Conservation (phyloP, 2,797 vertebrate genomes). For the Tympanoctomys barrerae region DNA sequence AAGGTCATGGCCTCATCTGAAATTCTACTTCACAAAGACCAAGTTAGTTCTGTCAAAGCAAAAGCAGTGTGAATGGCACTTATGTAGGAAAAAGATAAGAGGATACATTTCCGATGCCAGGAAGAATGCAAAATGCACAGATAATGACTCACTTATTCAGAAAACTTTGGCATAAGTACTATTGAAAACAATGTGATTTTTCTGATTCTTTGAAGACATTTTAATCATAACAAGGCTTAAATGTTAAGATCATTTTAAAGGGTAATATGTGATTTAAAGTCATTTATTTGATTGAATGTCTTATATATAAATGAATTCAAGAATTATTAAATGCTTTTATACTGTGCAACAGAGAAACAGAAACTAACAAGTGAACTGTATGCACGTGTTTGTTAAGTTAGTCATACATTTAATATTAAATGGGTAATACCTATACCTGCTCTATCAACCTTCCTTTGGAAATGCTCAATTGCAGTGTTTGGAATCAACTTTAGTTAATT, state of each 20-base stretch:
- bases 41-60: constrained; percentile 3
- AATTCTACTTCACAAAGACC: not conserved
- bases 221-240: not conserved
- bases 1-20: not conserved
- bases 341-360: not conserved
- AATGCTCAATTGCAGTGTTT: not conserved
- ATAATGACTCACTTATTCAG: not conserved
- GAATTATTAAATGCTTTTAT: not conserved
- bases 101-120: not conserved
- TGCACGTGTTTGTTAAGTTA: not conserved
- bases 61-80: not conserved
- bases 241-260: not conserved
- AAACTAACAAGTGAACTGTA: not conserved
- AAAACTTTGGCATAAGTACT: not conserved
- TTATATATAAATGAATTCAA: not conserved
- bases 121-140: not conserved
- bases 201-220: not conserved
- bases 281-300: not conserved
- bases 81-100: not conserved
- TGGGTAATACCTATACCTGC: no score
- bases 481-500: constrained; percentile 23
- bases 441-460: not conserved
- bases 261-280: not conserved
- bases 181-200: constrained; percentile 16
- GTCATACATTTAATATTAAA: not conserved